Conservation (phyloP, 2,797 vertebrate genomes). For the Poecilia velifera region DNA sequence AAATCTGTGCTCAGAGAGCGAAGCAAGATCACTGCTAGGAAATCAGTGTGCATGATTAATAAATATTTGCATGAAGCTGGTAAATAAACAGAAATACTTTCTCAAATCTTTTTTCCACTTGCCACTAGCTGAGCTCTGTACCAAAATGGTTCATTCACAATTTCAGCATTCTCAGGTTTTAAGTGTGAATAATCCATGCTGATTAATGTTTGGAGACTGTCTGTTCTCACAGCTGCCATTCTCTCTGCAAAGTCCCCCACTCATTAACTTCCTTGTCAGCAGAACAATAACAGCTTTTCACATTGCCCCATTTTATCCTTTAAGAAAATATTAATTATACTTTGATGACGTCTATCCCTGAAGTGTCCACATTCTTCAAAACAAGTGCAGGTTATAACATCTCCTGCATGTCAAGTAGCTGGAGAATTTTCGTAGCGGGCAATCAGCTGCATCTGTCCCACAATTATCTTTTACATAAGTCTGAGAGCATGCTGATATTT, state of each 20-base stretch:
- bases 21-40: not conserved
- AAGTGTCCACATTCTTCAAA: conserved; percentile 51
- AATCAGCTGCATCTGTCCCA: conserved; percentile 47
- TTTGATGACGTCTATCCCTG: conserved; percentile 52
- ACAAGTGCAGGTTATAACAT: conserved; percentile 67
- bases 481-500: conserved; percentile 55
- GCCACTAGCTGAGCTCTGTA: not conserved
- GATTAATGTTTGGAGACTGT: conserved; percentile 28
- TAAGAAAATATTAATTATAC: conserved; percentile 61
- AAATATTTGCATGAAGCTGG: not conserved
- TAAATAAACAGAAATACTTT: not conserved
- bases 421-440: conserved; percentile 45
- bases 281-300: conserved; percentile 43
- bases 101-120: not conserved
- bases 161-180: conserved; percentile 33
- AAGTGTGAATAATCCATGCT: conserved; percentile 7
- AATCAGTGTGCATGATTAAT: not conserved
- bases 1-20: not conserved
- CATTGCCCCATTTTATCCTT: conserved; percentile 36
- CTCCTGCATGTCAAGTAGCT: conserved; percentile 39
- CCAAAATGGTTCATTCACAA: conserved; percentile 8
- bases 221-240: conserved; percentile 26
- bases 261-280: conserved; percentile 41
- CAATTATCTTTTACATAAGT: conserved; percentile 64
- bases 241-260: conserved; percentile 12